Evolutionary conservation across 2,797 vertebrate genomes (phyloP).

Genomic region (Pogonophryne albipinna): DNA sequence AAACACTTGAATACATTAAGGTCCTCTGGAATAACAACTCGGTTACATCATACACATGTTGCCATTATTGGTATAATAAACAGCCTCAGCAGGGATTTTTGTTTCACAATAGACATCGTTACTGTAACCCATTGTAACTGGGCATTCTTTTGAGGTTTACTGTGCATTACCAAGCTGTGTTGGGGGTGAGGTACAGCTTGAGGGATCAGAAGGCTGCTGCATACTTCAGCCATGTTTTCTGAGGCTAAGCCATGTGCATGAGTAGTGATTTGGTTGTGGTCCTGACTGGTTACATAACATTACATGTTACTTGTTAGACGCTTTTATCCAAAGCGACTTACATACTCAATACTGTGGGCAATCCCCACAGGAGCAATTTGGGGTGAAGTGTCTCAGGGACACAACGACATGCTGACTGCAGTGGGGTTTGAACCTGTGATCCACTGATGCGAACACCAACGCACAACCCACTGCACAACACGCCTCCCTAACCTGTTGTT

Average conservation of each 20-base stretch:
- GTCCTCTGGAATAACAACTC: background rate
- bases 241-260: conserved; percentile 27
- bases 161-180: background rate
- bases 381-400: too few relatives aligned
- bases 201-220: conserved; percentile 38
- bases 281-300: background rate
- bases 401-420: too few relatives aligned
- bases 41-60: too few relatives aligned
- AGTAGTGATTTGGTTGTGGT: conserved; percentile 13
- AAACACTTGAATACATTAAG: background rate
- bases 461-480: too few relatives aligned
- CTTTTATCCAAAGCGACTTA: too few relatives aligned
- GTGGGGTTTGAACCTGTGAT: too few relatives aligned
- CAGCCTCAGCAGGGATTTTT: background rate
- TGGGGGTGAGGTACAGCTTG: conserved; percentile 12
- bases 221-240: conserved; percentile 35
- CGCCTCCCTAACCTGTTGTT: background rate
- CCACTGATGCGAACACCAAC: too few relatives aligned
- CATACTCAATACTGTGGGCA: too few relatives aligned
- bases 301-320: too few relatives aligned
- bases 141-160: background rate
- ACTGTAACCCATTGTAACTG: background rate
- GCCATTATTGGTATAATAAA: background rate
- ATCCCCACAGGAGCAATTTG: too few relatives aligned
- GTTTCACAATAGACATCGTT: background rate